Percentiles rank a stretch among this genome's conserved stretches.
phyloP scores from a whole-genome alignment of 2,888 invertebrate species.

The Ariolimax columbianus region DNA sequence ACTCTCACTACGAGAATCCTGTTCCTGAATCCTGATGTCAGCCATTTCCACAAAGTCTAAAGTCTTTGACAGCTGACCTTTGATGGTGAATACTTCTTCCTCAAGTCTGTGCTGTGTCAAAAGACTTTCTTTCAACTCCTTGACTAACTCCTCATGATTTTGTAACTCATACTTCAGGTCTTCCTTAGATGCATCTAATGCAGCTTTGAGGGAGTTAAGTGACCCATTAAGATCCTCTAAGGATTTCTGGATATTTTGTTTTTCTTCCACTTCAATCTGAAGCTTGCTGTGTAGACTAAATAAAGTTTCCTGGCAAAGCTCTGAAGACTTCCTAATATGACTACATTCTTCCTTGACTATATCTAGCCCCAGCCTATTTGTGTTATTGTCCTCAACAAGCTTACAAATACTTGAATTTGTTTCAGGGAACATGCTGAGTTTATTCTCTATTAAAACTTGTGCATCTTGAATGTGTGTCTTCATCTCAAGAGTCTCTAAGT shows the following conservation, averaged over 20 bases:
- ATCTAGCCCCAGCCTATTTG: background rate
- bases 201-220: constrained; percentile 16
- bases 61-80: constrained; percentile 23
- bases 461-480: constrained; percentile 9
- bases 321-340: constrained; percentile 11
- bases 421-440: background rate
- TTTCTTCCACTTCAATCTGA: constrained; percentile 37
- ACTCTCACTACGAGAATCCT: constrained; percentile 18
- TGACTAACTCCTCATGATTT: constrained; percentile 1
- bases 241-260: constrained; percentile 23
- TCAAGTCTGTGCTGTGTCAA: constrained; percentile 22
- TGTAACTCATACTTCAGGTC: constrained; percentile 18
- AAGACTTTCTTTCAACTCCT: constrained; percentile 39
- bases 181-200: constrained; percentile 25
- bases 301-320: constrained; percentile 13
- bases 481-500: constrained; percentile 1
- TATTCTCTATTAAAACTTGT: constrained; percentile 3
- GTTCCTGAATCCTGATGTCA: constrained; percentile 30
- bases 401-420: background rate
- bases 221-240: constrained; percentile 39
- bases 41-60: background rate
- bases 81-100: constrained; percentile 22
- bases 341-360: constrained; percentile 26
- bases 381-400: constrained; percentile 3
- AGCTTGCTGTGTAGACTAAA: constrained; percentile 21